Conservation (phyloP, 2,113 vertebrate species). For the Syngnathoides biaculeatus region DNA sequence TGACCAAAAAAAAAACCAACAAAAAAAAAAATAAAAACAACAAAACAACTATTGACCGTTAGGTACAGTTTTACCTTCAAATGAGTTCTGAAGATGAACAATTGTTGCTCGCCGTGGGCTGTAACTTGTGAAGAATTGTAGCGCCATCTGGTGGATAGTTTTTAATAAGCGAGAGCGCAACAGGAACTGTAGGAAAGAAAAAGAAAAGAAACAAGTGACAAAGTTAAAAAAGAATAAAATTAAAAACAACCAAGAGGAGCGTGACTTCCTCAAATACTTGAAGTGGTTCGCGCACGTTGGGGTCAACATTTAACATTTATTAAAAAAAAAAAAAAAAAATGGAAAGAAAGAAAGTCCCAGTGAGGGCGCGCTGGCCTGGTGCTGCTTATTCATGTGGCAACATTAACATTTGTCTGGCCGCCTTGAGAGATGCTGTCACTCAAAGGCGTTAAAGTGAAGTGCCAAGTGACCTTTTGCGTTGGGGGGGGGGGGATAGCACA, state of each 20-base stretch:
- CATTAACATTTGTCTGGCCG: constrained; percentile 67
- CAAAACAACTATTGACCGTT: not conserved
- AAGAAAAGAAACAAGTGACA: constrained; percentile 1
- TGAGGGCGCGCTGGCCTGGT: constrained; percentile 1
- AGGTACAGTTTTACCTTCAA: not conserved
- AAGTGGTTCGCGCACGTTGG: not conserved
- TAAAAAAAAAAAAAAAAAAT: not conserved
- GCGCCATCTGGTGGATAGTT: constrained; percentile 53
- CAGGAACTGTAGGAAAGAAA: not conserved
- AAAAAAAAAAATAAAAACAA: not conserved
- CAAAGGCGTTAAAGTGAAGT: constrained; percentile 54
- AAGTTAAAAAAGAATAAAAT: constrained; percentile 15
- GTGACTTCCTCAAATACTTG: constrained; percentile 1
- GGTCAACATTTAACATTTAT: constrained; percentile 2
- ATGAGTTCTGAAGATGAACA: not conserved
- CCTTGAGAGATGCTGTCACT: constrained; percentile 60
- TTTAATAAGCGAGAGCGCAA: constrained; percentile 20
- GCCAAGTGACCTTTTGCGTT: constrained; percentile 61
- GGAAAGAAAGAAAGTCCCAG: not conserved
- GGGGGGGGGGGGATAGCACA: too few species aligned
- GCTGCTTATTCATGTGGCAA: constrained; percentile 63
- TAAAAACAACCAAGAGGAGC: not conserved
- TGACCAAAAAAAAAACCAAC: not conserved
- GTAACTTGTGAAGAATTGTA: constrained; percentile 9
- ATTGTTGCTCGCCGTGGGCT: not conserved